phyloP scores from a whole-genome alignment of 2,888 invertebrate genomes.

The Hartigia nigra region DNA sequence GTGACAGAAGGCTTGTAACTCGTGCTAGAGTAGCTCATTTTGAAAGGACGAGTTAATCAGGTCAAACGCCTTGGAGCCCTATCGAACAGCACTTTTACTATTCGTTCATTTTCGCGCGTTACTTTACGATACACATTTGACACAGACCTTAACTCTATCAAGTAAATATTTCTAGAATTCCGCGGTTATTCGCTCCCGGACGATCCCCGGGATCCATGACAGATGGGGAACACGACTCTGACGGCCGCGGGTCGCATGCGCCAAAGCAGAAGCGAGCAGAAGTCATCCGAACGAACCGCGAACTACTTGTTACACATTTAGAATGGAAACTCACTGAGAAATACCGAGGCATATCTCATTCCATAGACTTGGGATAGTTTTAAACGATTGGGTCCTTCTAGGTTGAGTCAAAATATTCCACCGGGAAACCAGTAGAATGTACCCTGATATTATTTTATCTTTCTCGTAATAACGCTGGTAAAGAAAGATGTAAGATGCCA shows the following conservation, averaged over 20 bases:
- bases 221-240: conserved; percentile 44
- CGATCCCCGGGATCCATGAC: conserved; percentile 62
- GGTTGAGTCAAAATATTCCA: no score
- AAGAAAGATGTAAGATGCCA: no score
- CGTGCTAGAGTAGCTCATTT: conserved; percentile 49
- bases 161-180: conserved; percentile 48
- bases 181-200: conserved; percentile 56
- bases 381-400: no score
- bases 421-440: no score
- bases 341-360: not conserved
- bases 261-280: conserved; percentile 41
- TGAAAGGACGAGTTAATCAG: conserved; percentile 28
- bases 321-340: not conserved
- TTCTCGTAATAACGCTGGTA: no score
- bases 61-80: conserved; percentile 14
- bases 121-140: conserved; percentile 24
- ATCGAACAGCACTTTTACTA: conserved; percentile 36
- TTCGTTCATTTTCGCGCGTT: conserved; percentile 27
- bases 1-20: conserved; percentile 49
- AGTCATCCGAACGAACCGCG: not conserved
- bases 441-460: no score
- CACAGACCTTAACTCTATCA: conserved; percentile 35
- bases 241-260: conserved; percentile 51
- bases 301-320: not conserved
- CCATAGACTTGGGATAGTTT: not conserved